Evolutionary conservation across 2,888 invertebrate species (phyloP).

Genomic region (Mesochorus sp.): DNA sequence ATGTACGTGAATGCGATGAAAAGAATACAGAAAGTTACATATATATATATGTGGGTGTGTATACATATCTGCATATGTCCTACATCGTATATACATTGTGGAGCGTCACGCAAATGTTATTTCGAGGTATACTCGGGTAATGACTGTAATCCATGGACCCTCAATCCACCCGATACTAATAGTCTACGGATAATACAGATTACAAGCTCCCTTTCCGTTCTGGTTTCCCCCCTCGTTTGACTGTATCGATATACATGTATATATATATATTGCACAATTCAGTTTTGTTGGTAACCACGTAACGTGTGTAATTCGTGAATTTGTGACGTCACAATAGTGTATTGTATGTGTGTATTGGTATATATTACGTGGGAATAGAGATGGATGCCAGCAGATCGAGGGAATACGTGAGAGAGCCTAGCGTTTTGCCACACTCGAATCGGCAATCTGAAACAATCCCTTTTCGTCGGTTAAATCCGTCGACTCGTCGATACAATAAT

Average conservation of each 20-base stretch:
- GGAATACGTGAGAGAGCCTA: slow-evolving; percentile 61
- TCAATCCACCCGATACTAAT: slow-evolving; percentile 79
- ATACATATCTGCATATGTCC: too few relatives aligned
- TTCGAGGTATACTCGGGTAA: slow-evolving; percentile 72
- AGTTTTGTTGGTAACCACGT: slow-evolving; percentile 16
- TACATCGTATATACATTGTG: background rate
- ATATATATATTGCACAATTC: slow-evolving; percentile 13
- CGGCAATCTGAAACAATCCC: slow-evolving; percentile 79
- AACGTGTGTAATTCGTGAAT: background rate
- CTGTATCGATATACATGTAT: background rate
- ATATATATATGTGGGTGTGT: too few relatives aligned
- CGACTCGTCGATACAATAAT: slow-evolving; percentile 11
- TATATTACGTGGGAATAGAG: background rate
- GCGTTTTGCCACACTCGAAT: slow-evolving; percentile 76
- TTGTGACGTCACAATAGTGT: background rate
- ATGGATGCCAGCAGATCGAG: background rate
- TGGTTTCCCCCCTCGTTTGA: background rate
- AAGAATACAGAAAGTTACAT: background rate
- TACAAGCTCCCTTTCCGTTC: slow-evolving; percentile 70
- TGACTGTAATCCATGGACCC: slow-evolving; percentile 77
- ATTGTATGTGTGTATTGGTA: background rate
- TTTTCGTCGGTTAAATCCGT: slow-evolving; percentile 63
- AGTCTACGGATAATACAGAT: slow-evolving; percentile 81
- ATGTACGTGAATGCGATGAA: slow-evolving; percentile 38
- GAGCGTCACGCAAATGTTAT: slow-evolving; percentile 74